Evolutionary conservation across 2,888 invertebrate genomes (phyloP).

Genomic region (Pheosia tremula): DNA sequence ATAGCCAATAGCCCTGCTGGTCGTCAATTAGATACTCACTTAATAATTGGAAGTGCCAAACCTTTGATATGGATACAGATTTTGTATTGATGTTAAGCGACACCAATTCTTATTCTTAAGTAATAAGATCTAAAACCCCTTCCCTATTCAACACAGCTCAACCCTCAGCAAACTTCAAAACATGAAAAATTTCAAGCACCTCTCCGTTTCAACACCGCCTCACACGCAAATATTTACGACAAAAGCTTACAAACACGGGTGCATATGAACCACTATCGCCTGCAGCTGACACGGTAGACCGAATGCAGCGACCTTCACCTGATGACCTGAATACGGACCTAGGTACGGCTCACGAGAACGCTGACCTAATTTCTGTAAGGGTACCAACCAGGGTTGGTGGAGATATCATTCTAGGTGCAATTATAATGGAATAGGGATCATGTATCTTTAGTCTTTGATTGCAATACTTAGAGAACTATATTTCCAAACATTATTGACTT

Average conservation of each 20-base stretch:
- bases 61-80: no score
- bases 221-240: not conserved
- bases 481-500: no score
- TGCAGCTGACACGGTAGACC: not conserved
- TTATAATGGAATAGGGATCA: not conserved
- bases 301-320: constrained; percentile 34
- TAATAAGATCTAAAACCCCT: no score
- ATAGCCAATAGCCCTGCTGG: no score
- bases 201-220: not conserved
- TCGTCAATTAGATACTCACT: no score
- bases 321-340: constrained; percentile 31
- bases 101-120: no score
- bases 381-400: constrained; percentile 10
- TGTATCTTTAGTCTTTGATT: no score
- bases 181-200: not conserved
- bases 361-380: constrained; percentile 33
- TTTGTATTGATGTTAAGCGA: no score
- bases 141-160: not conserved
- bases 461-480: no score
- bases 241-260: constrained; percentile 8
- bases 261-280: constrained; percentile 18
- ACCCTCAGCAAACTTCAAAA: not conserved
- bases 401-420: not conserved
- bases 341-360: constrained; percentile 12
- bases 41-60: no score